Percentiles rank a stretch among this genome's conserved stretches.
Conservation (phyloP, 2,888 invertebrate species). For the Mythimna impura region DNA sequence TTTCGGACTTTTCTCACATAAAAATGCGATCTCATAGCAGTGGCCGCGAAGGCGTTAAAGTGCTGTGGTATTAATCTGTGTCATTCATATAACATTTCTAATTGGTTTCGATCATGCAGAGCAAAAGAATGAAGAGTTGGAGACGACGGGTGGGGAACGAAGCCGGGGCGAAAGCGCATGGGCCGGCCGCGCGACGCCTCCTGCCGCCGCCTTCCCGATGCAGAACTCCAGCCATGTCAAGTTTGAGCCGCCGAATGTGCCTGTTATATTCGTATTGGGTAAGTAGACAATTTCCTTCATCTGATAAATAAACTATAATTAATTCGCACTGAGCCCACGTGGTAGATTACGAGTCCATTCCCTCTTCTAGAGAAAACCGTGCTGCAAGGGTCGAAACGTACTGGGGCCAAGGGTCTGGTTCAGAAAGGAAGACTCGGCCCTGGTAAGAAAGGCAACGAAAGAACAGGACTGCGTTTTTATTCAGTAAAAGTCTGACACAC, state of each 20-base stretch:
- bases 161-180: constrained; percentile 87
- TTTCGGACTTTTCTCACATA: too few species aligned
- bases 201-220: constrained; percentile 93
- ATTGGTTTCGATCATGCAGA: constrained; percentile 83
- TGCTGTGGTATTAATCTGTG: background rate
- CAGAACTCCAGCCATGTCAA: constrained; percentile 95
- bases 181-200: constrained; percentile 91
- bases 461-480: too few species aligned
- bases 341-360: background rate
- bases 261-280: constrained; percentile 97
- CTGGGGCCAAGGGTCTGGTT: too few species aligned
- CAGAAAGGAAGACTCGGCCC: too few species aligned
- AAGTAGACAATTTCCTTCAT: constrained; percentile 68
- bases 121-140: constrained; percentile 93
- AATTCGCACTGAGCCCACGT: background rate
- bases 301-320: too few species aligned
- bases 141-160: constrained; percentile 82
- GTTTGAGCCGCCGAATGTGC: constrained; percentile 96
- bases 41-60: background rate
- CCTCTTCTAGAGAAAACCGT: background rate
- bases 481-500: too few species aligned
- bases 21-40: background rate
- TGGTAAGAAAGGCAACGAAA: too few species aligned
- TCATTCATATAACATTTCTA: background rate
- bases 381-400: too few species aligned